Evolutionary conservation across 1,140 invertebrate genomes (phyloP).

Genomic region (Kradibia gibbosae): DNA sequence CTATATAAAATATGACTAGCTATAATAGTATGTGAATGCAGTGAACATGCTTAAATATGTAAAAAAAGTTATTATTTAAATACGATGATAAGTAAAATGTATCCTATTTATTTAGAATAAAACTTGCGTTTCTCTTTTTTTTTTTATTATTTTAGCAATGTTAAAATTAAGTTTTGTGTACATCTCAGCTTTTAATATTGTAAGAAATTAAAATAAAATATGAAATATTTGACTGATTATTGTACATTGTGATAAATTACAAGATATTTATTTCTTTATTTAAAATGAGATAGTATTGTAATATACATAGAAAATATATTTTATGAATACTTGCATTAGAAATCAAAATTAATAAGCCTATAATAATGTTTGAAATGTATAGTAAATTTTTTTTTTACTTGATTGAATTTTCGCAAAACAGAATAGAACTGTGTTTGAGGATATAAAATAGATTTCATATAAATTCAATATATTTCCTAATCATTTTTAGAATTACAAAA

Average conservation of each 20-base stretch:
- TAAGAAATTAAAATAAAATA: slow-evolving; percentile 3
- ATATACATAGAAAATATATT: slow-evolving; percentile 50
- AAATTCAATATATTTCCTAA: background rate
- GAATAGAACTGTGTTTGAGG: background rate
- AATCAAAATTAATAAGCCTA: slow-evolving; percentile 43
- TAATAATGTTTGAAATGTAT: slow-evolving; percentile 20
- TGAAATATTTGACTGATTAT: slow-evolving; percentile 38
- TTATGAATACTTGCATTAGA: slow-evolving; percentile 34
- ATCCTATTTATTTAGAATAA: slow-evolving; percentile 23
- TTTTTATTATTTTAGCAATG: slow-evolving; percentile 17
- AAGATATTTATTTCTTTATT: slow-evolving; percentile 26
- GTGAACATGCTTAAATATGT: background rate
- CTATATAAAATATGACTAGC: background rate
- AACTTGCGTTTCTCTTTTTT: background rate
- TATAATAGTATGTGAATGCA: background rate
- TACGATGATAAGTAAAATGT: background rate
- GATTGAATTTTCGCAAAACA: background rate
- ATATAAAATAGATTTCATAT: background rate
- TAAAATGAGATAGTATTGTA: slow-evolving; percentile 27
- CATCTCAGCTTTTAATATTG: background rate
- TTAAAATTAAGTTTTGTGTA: background rate
- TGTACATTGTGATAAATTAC: slow-evolving; percentile 47
- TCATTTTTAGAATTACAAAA: background rate
- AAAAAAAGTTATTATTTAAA: slow-evolving; percentile 7
- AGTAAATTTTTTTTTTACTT: slow-evolving; percentile 4